Percentiles rank a stretch among this genome's conserved stretches.
phyloP scores from a whole-genome alignment of 2,113 vertebrate species.

The Gallinago media region DNA sequence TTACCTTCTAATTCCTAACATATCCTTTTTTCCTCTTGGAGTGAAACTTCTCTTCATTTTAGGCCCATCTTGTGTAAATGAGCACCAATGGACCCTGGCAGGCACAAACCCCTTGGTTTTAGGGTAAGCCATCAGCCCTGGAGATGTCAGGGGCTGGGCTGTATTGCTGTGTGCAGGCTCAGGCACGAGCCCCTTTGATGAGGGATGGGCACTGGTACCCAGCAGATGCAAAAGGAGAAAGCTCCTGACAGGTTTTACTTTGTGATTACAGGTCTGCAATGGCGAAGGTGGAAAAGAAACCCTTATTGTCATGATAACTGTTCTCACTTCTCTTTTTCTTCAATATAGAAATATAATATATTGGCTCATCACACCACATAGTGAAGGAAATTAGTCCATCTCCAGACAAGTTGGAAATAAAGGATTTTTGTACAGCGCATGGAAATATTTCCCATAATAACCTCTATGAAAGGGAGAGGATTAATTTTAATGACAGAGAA shows the following conservation, averaged over 20 bases:
- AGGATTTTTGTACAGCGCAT: not conserved
- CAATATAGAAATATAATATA: not conserved
- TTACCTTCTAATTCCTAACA: not conserved
- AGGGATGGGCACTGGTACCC: not conserved
- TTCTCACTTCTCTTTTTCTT: not conserved
- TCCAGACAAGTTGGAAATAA: not conserved
- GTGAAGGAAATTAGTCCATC: not conserved
- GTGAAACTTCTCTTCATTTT: not conserved
- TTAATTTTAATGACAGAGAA: conserved; percentile 28
- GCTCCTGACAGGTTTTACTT: not conserved
- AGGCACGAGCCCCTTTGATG: not conserved
- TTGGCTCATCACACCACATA: not conserved
- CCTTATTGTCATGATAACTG: not conserved
- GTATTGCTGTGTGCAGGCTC: not conserved
- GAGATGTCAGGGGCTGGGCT: not conserved
- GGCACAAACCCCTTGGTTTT: not conserved
- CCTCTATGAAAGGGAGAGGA: conserved; percentile 8
- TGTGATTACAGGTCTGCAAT: not conserved
- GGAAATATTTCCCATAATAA: not conserved
- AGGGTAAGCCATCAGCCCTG: not conserved
- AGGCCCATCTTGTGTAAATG: not conserved
- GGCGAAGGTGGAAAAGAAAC: not conserved
- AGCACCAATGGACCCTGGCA: not conserved
- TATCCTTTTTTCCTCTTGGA: not conserved
- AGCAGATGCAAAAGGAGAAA: not conserved